Conservation (phyloP, 2,888 invertebrate genomes). For the Nephrotoma guestfalica region DNA sequence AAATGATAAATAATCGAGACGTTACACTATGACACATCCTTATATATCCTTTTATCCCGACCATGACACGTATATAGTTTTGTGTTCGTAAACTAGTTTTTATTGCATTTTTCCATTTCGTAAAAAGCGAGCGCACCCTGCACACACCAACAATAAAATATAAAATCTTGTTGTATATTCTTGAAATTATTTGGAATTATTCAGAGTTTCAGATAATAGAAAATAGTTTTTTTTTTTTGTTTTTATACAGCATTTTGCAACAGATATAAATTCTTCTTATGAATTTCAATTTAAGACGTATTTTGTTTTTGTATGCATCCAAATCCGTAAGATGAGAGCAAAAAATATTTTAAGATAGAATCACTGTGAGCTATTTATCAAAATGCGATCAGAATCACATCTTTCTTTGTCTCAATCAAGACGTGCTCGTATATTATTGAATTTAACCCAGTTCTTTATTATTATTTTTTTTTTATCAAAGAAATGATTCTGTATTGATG, state of each 20-base stretch:
- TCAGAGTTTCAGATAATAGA: neutral
- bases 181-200: neutral
- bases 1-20: too few relatives aligned
- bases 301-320: neutral
- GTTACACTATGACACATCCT: too few relatives aligned
- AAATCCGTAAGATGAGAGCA: neutral
- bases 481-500: too few relatives aligned
- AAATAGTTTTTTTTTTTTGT: neutral
- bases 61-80: neutral
- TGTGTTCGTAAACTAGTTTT: neutral
- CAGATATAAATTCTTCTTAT: neutral
- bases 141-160: neutral
- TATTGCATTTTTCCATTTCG: neutral
- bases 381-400: neutral
- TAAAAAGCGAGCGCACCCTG: neutral
- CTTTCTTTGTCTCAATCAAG: too few relatives aligned
- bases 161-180: neutral
- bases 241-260: neutral
- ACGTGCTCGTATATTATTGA: too few relatives aligned
- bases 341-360: neutral
- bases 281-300: neutral
- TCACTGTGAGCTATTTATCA: neutral
- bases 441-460: too few relatives aligned
- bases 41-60: too few relatives aligned
- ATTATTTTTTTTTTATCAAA: too few relatives aligned